Evolutionary conservation across 1,140 invertebrate genomes (phyloP).

Genomic region (Drosophila tani): DNA sequence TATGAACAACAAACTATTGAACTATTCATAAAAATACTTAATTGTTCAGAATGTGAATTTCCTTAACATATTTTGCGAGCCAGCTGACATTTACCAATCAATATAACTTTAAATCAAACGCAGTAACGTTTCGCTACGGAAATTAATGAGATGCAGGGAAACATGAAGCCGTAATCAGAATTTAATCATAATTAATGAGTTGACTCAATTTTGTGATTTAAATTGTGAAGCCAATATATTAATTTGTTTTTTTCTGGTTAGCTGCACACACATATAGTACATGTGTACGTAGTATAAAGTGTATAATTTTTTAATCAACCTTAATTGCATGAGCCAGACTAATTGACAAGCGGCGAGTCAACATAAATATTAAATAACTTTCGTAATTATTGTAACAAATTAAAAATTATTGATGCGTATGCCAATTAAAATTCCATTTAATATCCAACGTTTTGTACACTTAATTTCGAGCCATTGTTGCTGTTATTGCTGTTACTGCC

Average conservation of each 20-base stretch:
- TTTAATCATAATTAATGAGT: slow-evolving; percentile 35
- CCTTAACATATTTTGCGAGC: neutral
- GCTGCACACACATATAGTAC: slow-evolving; percentile 1
- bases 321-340: slow-evolving; percentile 63
- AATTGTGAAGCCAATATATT: slow-evolving; percentile 9
- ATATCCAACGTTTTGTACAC: slow-evolving; percentile 46
- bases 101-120: neutral
- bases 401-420: slow-evolving; percentile 69
- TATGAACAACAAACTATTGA: neutral
- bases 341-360: slow-evolving; percentile 72
- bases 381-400: slow-evolving; percentile 67
- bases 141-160: neutral
- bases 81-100: neutral
- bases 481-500: slow-evolving; percentile 15
- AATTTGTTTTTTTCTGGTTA: slow-evolving; percentile 14
- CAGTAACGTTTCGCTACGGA: neutral
- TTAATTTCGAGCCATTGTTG: slow-evolving; percentile 36
- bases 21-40: neutral
- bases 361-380: slow-evolving; percentile 75
- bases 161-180: slow-evolving; percentile 8
- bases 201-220: slow-evolving; percentile 11
- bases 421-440: slow-evolving; percentile 78
- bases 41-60: neutral
- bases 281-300: slow-evolving; percentile 2
- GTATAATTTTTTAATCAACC: slow-evolving; percentile 42